Base-by-base conservation (phyloP, 2,888 invertebrate species). In the Allacma fusca region DNA sequence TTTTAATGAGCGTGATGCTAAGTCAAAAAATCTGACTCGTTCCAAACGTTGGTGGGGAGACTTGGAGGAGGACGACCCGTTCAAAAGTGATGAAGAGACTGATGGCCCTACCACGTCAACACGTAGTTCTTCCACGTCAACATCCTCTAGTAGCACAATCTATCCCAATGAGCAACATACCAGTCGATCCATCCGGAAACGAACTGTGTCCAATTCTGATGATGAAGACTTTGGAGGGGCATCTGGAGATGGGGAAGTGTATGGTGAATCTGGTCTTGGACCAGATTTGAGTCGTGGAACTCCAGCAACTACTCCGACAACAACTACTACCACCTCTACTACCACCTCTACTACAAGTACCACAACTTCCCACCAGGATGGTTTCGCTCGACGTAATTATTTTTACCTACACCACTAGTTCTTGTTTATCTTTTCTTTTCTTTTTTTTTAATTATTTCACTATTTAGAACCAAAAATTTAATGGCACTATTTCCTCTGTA, bases 191-290 rank as follows among this genome's bases (percentile, higher is more conserved):
- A 19, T 57, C 57, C n/a, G 5, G 57, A 59, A 62, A 43, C 21
- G 50, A 26, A 62, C 72, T 5, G 62, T 70, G 16, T 21, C 69
- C 44, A 29, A 67, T 28, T 68, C 75, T 23, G 82, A 82, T 78
- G 82, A 82, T 77, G 82, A 82, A 75, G 82, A 82, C 80, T 80
- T 82, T 75, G 77, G 74, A 24, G 76, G 78, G 50, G 80, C 80
- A 5, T 80, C 80, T 23, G 80, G 80, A 24, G 80, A 80, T 16
- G 79, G 50, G 13, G 57, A 68, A 2, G 34, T 34, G 34, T 34
- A 34, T 34, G 57, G 21, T 57, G 9, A 62, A 1, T 78, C 78
- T 34, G 81, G 79, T 40, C 77, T 78, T 21, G 75, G 74, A 9
- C 7, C 50, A 23, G 71, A 67, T 26, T 21, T 7, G 2, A 16